Evolutionary conservation across 2,888 invertebrate species (phyloP), one percentile per base, ranked within the genome.

Genomic region (Polyommatus icarus): DNA sequence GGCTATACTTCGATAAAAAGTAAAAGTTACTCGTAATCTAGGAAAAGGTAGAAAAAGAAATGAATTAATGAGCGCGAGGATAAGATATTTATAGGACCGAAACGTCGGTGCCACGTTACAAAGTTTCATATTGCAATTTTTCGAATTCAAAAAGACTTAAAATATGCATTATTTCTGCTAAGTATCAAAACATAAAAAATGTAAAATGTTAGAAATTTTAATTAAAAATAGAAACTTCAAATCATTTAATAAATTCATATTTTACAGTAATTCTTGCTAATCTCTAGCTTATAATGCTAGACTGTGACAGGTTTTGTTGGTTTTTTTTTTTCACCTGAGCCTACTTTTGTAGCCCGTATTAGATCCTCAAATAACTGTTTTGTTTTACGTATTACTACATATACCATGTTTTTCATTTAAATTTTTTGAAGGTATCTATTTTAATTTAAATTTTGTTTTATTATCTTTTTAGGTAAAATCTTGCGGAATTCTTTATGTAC

Each of bases 11-110:
- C 81, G 79, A 81, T 78, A 80, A 81, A 81, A 81, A 80, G 77
- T 77, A 79, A 76, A 54, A 80, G 75, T 40, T 73, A n/a, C n/a
- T n/a, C n/a, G n/a, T n/a, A 78, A 54, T 75, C 61, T 76, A 79
- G 78, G 78, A 80, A 79, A 80, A 80, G 79, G 79, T 81, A 80
- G 78, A 81, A 80, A 81, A 79, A 78, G 79, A 78, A 78, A 80
- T 82, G 80, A 82, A 82, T 81, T 81, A 81, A 81, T 82, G 81
- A 81, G 81, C 79, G 78, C 78, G 71, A 61, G 77, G 1, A 50
- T 50, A 29, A 77, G 79, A 78, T 79, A 81, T 79, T 81, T 80
- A 81, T 80, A 79, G 80, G 77, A 79, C 78, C 71, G 78, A 80
- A 46, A 71, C 76, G 76, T 75, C 76, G 78, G 79, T 80, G 79